These are phyloP conservation scores for Taphrorychus bicolor DNA, from an alignment of 2,888 invertebrate species.

Conservation along the genomic window DNA sequence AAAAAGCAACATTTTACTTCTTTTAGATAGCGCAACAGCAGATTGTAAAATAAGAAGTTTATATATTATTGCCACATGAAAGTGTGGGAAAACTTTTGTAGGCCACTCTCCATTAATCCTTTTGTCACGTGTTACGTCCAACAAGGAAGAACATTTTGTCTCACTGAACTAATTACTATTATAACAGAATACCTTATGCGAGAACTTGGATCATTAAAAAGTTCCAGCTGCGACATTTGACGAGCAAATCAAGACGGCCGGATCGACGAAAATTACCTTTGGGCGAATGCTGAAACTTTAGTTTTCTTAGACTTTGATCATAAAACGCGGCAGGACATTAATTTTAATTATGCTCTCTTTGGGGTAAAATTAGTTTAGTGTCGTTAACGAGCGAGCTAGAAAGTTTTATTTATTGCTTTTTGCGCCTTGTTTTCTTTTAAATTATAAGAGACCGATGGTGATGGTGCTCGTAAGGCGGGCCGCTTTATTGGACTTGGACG, in stretches of 20 bases:
- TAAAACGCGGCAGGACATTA: slow-evolving; percentile 5
- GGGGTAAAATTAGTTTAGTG: background rate
- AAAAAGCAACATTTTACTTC: no score
- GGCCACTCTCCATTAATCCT: background rate
- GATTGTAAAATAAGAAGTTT: no score
- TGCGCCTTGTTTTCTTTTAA: background rate
- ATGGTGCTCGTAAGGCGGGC: background rate
- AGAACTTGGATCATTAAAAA: background rate
- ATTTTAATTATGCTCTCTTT: background rate
- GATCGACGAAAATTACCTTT: background rate
- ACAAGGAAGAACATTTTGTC: background rate
- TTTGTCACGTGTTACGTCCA: background rate
- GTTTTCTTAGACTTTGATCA: background rate
- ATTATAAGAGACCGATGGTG: background rate
- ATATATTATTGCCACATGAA: no score
- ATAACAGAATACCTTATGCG: background rate
- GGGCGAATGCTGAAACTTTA: slow-evolving; percentile 1
- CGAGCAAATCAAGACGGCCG: background rate
- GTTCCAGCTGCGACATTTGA: background rate
- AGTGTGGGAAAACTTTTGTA: no score
- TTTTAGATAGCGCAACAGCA: no score
- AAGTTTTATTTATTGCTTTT: background rate
- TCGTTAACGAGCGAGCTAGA: background rate
- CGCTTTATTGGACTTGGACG: background rate
- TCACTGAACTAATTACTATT: background rate